Evolutionary conservation across 2,888 invertebrate genomes (phyloP), one percentile per base, ranked within the genome.

Genomic region (Epistrophe eligans): DNA sequence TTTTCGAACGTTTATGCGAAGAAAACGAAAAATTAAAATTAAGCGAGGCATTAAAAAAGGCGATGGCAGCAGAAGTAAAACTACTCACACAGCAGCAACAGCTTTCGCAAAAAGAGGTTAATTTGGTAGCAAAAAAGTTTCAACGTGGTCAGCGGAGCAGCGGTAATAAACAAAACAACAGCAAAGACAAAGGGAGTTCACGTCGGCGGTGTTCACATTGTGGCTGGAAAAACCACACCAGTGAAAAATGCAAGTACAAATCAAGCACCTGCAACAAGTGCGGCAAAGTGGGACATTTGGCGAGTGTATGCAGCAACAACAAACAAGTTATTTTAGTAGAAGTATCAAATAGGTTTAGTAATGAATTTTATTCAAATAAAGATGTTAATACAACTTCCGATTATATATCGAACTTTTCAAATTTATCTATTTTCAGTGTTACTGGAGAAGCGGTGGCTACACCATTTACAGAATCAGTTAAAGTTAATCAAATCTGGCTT

Each of bases 11-110:
- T 24, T 40, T 62, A 15, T 62, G 40, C 19, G 64, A 57, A 48
- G 38, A 60, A 60, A 48, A 24, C 13, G 58, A 60, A 60, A 58
- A 48, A 19, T 43, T 48, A 38, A 66, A 73, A 40, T 43, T 64
- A 28, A 52, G 43, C 3, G 28, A 64, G 5, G 76, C 55, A 3
- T 13, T 57, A 17, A 17, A 48, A 55, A 58, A 48, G 38, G 45
- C 57, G 6, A 66, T 67, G 45, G 66, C 76, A 45, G 66, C 19
- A 67, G 66, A 66, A 58, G 19, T 73, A 32, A 58, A 57, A 15
- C 17, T 67, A 48, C 15, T 15, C 8, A 19, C n/a, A n/a, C 45
- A 57, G n/a, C 40, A 15, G 17, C 55, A 64, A 57, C 17, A 43
- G 38, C 24, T 24, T 24, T 3, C 24, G 24, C 50, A 64, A 13